These are phyloP conservation scores for Motacilla alba DNA, from an alignment of 2,113 vertebrate genomes.

Conservation along the genomic window DNA sequence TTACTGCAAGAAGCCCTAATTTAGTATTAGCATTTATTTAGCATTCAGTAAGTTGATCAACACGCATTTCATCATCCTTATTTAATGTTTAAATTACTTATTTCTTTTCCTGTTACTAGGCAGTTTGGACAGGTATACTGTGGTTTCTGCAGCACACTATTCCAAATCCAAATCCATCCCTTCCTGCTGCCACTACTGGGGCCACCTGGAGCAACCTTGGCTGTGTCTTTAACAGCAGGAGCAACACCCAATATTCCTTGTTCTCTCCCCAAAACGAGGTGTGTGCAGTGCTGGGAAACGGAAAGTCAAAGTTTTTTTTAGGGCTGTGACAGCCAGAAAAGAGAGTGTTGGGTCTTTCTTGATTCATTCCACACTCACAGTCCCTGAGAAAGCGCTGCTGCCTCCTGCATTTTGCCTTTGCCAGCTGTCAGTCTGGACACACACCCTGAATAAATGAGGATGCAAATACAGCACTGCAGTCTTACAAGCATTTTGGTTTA, in stretches of 20 bases:
- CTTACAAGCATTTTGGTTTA: neutral
- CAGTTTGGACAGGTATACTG: neutral
- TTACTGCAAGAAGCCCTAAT: neutral
- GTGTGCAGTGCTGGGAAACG: neutral
- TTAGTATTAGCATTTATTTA: neutral
- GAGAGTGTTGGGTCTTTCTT: neutral
- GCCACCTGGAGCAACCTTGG: neutral
- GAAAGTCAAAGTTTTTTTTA: neutral
- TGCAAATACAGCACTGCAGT: neutral
- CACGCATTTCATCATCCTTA: neutral
- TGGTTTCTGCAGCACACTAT: neutral
- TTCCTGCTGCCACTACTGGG: neutral
- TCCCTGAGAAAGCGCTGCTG: neutral
- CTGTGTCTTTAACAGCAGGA: neutral
- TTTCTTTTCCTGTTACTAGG: neutral
- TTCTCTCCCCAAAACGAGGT: neutral
- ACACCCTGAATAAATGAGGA: neutral
- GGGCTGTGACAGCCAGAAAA: neutral
- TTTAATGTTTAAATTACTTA: neutral
- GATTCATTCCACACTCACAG: neutral
- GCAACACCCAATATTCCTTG: neutral
- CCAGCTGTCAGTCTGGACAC: slow-evolving; percentile 28
- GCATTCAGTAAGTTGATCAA: neutral
- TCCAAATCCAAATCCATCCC: neutral
- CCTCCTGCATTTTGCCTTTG: slow-evolving; percentile 4